Evolutionary conservation across 2,888 invertebrate species (phyloP).

Genomic region (Amphipoea oculea): DNA sequence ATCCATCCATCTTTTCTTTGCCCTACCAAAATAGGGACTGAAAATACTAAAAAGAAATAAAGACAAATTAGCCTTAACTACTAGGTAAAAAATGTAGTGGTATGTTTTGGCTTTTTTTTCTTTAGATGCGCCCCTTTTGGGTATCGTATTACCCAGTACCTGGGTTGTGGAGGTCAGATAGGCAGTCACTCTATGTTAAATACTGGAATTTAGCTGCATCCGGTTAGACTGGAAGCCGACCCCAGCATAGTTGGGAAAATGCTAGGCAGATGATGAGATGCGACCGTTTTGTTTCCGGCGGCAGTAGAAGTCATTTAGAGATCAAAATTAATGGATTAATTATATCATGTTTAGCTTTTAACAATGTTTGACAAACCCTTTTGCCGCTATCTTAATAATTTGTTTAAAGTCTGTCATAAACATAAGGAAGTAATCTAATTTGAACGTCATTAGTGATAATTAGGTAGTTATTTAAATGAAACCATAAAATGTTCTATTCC

Average conservation of each 20-base stretch:
- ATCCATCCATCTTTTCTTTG: not conserved
- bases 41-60: not conserved
- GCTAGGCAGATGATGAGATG: too few species aligned
- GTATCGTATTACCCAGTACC: too few species aligned
- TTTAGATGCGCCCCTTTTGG: not conserved
- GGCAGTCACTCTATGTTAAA: too few species aligned
- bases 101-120: not conserved
- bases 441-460: not conserved
- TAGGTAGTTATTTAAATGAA: not conserved
- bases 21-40: not conserved
- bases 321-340: not conserved
- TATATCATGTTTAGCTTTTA: not conserved
- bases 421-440: constrained; percentile 23
- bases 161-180: too few species aligned
- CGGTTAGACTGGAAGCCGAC: too few species aligned
- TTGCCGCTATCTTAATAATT: not conserved
- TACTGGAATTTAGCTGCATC: too few species aligned
- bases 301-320: not conserved
- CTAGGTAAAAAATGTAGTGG: not conserved
- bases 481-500: not conserved
- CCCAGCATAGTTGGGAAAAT: too few species aligned
- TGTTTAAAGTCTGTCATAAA: constrained; percentile 2
- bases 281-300: not conserved
- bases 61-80: not conserved
- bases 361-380: not conserved